Base-by-base conservation (phyloP, 2,113 vertebrate genomes). In the Anarhynchus alexandrinus region DNA sequence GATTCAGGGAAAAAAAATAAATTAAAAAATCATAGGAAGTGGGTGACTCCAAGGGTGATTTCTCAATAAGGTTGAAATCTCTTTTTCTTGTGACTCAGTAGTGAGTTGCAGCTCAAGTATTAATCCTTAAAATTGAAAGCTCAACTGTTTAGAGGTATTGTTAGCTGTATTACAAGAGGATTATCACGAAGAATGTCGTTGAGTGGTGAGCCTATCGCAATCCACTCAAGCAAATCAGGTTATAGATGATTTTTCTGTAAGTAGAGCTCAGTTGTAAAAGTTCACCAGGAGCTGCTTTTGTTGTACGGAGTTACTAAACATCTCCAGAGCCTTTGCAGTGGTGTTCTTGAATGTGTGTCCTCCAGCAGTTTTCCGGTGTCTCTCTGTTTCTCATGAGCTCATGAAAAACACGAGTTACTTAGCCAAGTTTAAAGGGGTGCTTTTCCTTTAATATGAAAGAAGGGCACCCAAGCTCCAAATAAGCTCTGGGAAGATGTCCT, bases 91-190 rank as follows among this genome's bases (percentile, higher is more conserved):
- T 72, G 45, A 84, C 30, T 65, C 45, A 36, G 19, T 43, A 92
- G 54, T 66, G 76, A 74, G 43, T 66, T 90, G 57, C 65, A 88
- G 66, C 65, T 92, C 69, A 61, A 86, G 49, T 57, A 80, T 27
- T 92, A 86, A 88, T 83, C 91, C 82, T 86, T 88, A 49, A 72
- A 86, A 90, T 38, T 57, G 71, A 90, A 83, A 86, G 67, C 67
- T 77, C 26, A 38, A 40, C 54, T 86, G 40, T 86, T 96, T 57
- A 61, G 62, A 83, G 62, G 36, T 77, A 19, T 27, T 36, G 65
- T 82, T 94, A 55, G 57, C 73, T 92, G 40, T 92, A 40, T 70
- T 83, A 88, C 76, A 77, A 73, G 82, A 59, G 70, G 88, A 90
- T 94, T 95, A 86, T 76, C 52, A 49, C 52, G 83, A 86, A 59